Base-by-base conservation (phyloP, 2,797 vertebrate species). In the Clamator glandarius region DNA sequence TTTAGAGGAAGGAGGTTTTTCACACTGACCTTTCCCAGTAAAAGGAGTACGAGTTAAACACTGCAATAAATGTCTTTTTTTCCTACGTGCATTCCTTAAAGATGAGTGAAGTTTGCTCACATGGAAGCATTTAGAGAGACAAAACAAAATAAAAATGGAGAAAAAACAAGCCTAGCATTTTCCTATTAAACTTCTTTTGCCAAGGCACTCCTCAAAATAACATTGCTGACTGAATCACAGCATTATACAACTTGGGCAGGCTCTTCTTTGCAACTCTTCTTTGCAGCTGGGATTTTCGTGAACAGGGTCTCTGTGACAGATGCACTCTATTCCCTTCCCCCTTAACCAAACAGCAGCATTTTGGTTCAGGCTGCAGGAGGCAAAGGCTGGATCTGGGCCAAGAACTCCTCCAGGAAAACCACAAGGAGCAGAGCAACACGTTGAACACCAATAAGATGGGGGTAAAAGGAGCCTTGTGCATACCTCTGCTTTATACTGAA, bases 61-160 rank as follows among this genome's bases (percentile, higher is more conserved):
- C 31, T 61, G 70, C 46, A 57, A 12, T 21, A 84, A 79, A 74
- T 36, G 4, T 63, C 0, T 28, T 68, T 64, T 66, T 16, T 77
- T 61, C 46, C 66, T 62, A 70, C 33, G 42, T 44, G 35, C 89
- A 85, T 96, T 93, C 78, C 83, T 96, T 75, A 69, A 89, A 91
- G 75, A 92, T 96, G 93, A 95, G 72, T 91, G 46, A 51, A 64
- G 13, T 68, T 48, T 64, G n/a, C 50, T 89, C 95, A 94, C 89
- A 94, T 95, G 93, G 93, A 95, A 94, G 25, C 46, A 44, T 77
- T 95, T 90, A 95, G 70, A 52, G 61, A 70, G 18, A 59, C 20
- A 79, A 88, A 82, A 44, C 31, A 89, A 84, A 58, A 86, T 33
- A 68, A 67, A 74, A 94, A 52, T 0, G 1, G 46, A 48, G 84